A percentile compares a stretch with the other conserved stretches of the same genome.
Evolutionary conservation across 2,113 vertebrate species (phyloP).

Genomic region (Paracanthobrama guichenoti): DNA sequence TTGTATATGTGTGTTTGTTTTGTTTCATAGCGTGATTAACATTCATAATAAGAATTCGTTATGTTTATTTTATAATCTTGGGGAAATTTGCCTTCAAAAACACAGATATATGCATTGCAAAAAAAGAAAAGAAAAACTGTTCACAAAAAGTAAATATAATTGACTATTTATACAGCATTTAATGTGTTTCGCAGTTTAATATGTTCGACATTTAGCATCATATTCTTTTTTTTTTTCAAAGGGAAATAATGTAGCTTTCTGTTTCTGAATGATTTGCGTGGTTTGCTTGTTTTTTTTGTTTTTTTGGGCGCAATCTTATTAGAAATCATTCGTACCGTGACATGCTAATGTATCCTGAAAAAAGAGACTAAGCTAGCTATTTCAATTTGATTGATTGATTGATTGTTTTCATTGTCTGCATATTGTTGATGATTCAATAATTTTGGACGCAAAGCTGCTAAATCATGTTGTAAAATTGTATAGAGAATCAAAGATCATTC

Average conservation of each 20-base stretch:
- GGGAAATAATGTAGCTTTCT: constrained; percentile 58
- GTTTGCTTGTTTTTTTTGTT: constrained; percentile 11
- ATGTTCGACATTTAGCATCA: constrained; percentile 10
- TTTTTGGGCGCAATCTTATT: constrained; percentile 22
- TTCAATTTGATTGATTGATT: constrained; percentile 30
- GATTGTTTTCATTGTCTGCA: constrained; percentile 48
- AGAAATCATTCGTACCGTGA: background rate
- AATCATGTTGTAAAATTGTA: constrained; percentile 39
- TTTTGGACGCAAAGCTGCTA: constrained; percentile 49
- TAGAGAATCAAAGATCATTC: constrained; percentile 52
- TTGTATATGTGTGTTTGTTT: constrained; percentile 13
- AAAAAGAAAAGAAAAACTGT: constrained; percentile 18
- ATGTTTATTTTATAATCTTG: background rate
- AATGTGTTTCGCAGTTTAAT: background rate
- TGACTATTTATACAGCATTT: constrained; percentile 30
- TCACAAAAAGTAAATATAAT: background rate
- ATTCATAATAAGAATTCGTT: background rate
- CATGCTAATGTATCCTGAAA: constrained; percentile 6
- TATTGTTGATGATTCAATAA: constrained; percentile 45
- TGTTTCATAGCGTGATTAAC: constrained; percentile 4
- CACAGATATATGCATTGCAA: background rate
- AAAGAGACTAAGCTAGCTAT: constrained; percentile 38
- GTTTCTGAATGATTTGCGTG: constrained; percentile 45
- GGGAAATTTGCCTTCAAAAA: constrained; percentile 15
- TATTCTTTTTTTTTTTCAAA: constrained; percentile 45